These are phyloP conservation scores for Stenotaenia linearis DNA, from an alignment of 2,888 invertebrate species.

Conservation along the genomic window DNA sequence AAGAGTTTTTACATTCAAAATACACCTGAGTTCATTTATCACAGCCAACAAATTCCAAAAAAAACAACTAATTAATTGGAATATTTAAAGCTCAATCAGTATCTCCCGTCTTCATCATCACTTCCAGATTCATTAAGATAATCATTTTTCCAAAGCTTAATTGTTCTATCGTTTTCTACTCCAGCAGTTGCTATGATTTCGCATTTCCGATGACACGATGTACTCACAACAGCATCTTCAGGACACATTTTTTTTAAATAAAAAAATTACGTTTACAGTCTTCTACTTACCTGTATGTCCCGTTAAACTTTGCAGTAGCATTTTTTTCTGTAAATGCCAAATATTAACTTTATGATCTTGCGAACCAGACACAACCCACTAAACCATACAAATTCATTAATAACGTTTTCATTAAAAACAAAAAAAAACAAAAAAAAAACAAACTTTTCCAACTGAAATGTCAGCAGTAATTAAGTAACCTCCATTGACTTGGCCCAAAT, in stretches of 20 bases:
- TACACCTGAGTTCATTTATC: too few species aligned
- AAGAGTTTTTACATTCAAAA: too few species aligned
- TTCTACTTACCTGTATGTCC: slow-evolving; percentile 78
- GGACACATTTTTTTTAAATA: slow-evolving; percentile 37
- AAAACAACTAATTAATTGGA: too few species aligned
- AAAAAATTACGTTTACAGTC: not conserved
- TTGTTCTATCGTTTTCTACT: slow-evolving; percentile 96
- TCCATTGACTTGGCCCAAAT: slow-evolving; percentile 96
- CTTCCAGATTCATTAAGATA: too few species aligned
- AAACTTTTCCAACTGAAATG: slow-evolving; percentile 94
- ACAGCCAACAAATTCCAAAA: too few species aligned
- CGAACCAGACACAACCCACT: slow-evolving; percentile 99
- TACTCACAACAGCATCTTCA: slow-evolving; percentile 84
- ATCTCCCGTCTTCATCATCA: too few species aligned
- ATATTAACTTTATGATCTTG: slow-evolving; percentile 98
- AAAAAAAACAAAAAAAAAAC: slow-evolving; percentile 16
- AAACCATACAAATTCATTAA: too few species aligned
- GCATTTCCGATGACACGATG: slow-evolving; percentile 97
- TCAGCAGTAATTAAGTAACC: slow-evolving; percentile 99
- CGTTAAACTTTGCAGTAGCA: slow-evolving; percentile 90
- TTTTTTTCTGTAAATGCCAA: slow-evolving; percentile 99
- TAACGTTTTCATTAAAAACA: slow-evolving; percentile 35
- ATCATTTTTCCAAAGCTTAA: slow-evolving; percentile 98
- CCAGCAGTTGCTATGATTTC: slow-evolving; percentile 99
- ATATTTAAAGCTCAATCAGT: too few species aligned